These are phyloP conservation scores for Spicauda simplicius DNA, from an alignment of 2,888 invertebrate genomes.

Conservation along the genomic window DNA sequence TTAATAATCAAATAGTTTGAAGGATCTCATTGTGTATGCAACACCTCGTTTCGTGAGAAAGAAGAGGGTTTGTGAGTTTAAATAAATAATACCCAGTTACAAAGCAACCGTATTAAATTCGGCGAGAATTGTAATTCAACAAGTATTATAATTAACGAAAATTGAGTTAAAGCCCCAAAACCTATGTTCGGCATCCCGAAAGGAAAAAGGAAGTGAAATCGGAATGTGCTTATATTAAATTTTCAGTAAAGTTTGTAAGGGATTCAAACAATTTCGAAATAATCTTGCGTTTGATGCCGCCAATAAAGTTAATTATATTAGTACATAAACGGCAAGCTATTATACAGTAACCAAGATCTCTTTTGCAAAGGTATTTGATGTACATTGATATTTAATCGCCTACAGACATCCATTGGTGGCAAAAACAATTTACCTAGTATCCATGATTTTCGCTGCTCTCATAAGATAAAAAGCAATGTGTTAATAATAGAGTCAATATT, in stretches of 20 bases:
- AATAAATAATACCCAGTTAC: conserved; percentile 57
- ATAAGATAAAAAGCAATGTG: too few species aligned
- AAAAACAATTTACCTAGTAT: too few species aligned
- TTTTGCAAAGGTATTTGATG: too few species aligned
- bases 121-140: background rate
- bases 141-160: conserved; percentile 3
- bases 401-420: too few species aligned
- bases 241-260: background rate
- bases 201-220: background rate
- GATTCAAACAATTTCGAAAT: background rate
- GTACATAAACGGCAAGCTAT: too few species aligned
- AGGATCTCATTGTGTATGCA: conserved; percentile 58
- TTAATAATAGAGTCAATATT: too few species aligned
- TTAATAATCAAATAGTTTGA: background rate
- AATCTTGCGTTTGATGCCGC: conserved; percentile 2
- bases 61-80: conserved; percentile 58
- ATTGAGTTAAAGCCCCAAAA: background rate
- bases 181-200: background rate
- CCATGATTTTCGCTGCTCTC: too few species aligned
- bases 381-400: too few species aligned
- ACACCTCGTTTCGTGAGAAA: conserved; percentile 56
- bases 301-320: background rate
- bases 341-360: too few species aligned
- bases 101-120: conserved; percentile 38
- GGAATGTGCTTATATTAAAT: conserved; percentile 3